phyloP scores from a whole-genome alignment of 2,113 vertebrate genomes.

The Catharus minimus region DNA sequence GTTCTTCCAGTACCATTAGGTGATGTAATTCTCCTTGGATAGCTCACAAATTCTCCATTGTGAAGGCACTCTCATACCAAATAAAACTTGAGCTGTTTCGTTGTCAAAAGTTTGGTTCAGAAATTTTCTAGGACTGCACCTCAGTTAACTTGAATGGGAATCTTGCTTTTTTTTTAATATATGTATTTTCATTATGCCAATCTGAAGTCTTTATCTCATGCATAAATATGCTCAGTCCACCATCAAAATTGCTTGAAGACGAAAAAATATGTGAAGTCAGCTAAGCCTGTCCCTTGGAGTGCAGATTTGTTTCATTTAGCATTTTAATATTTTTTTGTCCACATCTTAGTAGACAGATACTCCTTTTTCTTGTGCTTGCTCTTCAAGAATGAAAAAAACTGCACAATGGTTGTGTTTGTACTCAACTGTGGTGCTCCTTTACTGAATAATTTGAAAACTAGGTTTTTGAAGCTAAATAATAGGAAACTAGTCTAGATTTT shows the following conservation, averaged over 20 bases:
- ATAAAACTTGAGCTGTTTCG: not conserved
- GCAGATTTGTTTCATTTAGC: not conserved
- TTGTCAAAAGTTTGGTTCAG: not conserved
- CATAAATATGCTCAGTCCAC: not conserved
- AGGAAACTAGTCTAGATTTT: not conserved
- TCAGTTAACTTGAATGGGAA: not conserved
- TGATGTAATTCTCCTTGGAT: not conserved
- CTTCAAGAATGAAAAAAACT: not conserved
- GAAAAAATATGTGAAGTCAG: not conserved
- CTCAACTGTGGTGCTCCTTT: not conserved
- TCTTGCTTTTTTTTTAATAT: not conserved
- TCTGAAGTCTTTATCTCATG: not conserved
- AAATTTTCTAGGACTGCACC: not conserved
- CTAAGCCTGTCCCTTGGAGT: not conserved
- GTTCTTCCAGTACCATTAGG: not conserved
- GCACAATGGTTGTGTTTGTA: not conserved
- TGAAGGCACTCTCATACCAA: not conserved
- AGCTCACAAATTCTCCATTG: not conserved
- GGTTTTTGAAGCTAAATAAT: not conserved
- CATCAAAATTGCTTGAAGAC: not conserved
- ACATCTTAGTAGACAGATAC: not conserved
- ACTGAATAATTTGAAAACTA: not conserved
- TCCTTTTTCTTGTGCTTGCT: not conserved
- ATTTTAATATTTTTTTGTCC: not conserved
- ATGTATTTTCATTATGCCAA: not conserved